These are phyloP conservation scores for Sinocyclocheilus maitianheensis DNA, from an alignment of 2,113 vertebrate species.

Conservation along the genomic window DNA sequence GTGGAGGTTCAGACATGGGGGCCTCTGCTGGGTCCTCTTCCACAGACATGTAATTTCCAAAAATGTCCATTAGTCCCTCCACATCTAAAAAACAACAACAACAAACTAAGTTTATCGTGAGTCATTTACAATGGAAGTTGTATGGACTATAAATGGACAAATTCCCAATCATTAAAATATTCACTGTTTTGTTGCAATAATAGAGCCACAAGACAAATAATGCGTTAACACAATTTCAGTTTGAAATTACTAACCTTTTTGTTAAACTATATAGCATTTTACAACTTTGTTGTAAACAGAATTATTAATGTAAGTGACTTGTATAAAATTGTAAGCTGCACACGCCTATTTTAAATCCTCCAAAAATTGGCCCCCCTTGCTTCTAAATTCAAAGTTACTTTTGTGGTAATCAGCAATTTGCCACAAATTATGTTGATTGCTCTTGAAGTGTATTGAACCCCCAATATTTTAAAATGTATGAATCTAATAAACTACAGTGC, in stretches of 20 bases:
- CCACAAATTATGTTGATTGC: not conserved
- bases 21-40: constrained; percentile 79
- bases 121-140: not conserved
- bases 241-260: not conserved
- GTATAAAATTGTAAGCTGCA: not conserved
- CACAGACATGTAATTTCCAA: constrained; percentile 72
- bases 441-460: not conserved
- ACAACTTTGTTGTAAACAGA: not conserved
- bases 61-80: not conserved
- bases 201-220: not conserved
- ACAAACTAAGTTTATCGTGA: not conserved
- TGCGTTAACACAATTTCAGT: not conserved
- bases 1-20: constrained; percentile 69
- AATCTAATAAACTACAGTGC: not conserved
- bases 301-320: not conserved
- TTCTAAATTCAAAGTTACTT: no score
- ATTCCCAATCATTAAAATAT: not conserved
- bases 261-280: not conserved
- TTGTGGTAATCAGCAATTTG: not conserved
- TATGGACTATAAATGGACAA: no score
- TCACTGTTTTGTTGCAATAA: not conserved
- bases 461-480: not conserved
- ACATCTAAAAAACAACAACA: not conserved
- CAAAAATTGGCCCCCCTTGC: not conserved
- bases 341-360: not conserved